Evolutionary conservation across 53 echinoderm and acorn worm species (phyloP).

Genomic region (Echinometra lucunter): DNA sequence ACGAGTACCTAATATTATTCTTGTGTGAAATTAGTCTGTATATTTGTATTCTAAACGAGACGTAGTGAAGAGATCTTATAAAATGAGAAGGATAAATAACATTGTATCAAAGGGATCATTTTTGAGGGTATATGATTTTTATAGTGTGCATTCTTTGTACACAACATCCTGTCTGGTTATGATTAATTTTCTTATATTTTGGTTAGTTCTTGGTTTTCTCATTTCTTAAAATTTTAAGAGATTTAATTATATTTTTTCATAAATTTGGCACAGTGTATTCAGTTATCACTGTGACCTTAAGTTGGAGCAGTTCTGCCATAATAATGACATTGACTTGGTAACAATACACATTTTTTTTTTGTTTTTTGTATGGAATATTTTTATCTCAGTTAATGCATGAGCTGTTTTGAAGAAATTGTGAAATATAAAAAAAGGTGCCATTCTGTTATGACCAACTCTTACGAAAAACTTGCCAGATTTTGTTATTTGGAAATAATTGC

Average conservation of each 20-base stretch:
- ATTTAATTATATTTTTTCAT: background rate
- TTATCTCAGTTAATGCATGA: background rate
- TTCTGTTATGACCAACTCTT: conserved; percentile 37
- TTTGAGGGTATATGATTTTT: background rate
- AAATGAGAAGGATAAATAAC: background rate
- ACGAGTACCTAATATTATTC: conserved; percentile 45
- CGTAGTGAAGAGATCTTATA: background rate
- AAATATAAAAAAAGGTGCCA: background rate
- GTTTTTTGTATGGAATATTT: background rate
- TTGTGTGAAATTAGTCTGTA: conserved; percentile 47
- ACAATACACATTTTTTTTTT: background rate
- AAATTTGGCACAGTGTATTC: background rate
- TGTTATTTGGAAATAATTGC: background rate
- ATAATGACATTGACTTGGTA: background rate
- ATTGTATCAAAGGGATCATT: background rate
- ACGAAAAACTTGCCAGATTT: conserved; percentile 39
- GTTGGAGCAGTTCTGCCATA: background rate
- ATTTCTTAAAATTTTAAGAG: background rate
- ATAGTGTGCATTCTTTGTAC: background rate
- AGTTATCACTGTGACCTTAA: background rate
- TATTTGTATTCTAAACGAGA: conserved; percentile 62
- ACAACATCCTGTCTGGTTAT: background rate
- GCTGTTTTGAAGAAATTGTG: background rate
- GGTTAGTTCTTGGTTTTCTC: background rate
- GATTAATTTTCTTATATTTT: background rate